Evolutionary conservation across 2,797 vertebrate species (phyloP).

Genomic region (Atherinosoma microstoma): DNA sequence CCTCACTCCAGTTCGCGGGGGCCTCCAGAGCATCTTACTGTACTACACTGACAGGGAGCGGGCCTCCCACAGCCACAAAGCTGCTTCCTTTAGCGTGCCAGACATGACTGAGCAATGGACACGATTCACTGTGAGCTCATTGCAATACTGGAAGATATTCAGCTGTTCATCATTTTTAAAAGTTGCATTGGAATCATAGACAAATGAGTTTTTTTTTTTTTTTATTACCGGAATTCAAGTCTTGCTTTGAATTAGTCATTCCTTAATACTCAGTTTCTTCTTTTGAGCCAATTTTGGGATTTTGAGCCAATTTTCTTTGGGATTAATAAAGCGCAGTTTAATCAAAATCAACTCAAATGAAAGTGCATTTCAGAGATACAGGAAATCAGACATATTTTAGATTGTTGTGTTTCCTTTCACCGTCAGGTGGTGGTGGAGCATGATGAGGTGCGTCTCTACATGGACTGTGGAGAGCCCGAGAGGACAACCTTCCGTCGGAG

Average conservation of each 20-base stretch:
- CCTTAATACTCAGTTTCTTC: background rate
- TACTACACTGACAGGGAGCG: slow-evolving; percentile 88
- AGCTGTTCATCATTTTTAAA: no score
- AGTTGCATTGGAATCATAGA: no score
- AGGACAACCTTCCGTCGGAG: slow-evolving; percentile 80
- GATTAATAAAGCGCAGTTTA: background rate
- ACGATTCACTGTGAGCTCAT: slow-evolving; percentile 81
- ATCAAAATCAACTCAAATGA: background rate
- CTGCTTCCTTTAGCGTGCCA: slow-evolving; percentile 87
- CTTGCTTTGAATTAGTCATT: background rate
- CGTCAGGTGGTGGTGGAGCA: slow-evolving; percentile 81
- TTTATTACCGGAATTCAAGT: no score
- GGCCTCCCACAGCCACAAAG: slow-evolving; percentile 84
- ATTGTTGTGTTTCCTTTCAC: background rate
- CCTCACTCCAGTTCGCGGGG: slow-evolving; percentile 83
- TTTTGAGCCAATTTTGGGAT: background rate
- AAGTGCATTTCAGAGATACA: background rate
- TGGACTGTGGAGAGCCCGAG: slow-evolving; percentile 90
- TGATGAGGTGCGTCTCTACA: slow-evolving; percentile 82
- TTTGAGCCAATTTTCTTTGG: background rate
- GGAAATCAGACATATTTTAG: background rate
- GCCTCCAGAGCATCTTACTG: slow-evolving; percentile 86
- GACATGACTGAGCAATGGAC: slow-evolving; percentile 91
- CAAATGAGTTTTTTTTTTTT: no score
- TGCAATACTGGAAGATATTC: no score